phyloP scores from a whole-genome alignment of 2,113 vertebrate genomes.

The Tinamus guttatus region DNA sequence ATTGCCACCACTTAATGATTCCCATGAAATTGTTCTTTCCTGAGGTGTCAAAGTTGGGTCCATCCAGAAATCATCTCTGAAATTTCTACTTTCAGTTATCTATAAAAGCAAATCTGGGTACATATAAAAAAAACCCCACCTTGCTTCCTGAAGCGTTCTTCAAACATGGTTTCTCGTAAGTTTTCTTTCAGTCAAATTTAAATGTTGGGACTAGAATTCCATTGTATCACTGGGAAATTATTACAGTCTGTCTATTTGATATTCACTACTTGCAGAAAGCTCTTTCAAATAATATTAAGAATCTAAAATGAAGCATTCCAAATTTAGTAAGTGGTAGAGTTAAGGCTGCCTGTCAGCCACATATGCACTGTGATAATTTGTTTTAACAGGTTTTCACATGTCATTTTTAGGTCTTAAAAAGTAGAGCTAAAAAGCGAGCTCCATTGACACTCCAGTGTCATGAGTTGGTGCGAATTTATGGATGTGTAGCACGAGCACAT shows the following conservation, averaged over 20 bases:
- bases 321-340: slow-evolving; percentile 38
- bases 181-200: slow-evolving; percentile 17
- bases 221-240: slow-evolving; percentile 2
- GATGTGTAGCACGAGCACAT: not conserved
- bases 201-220: slow-evolving; percentile 31
- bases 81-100: not conserved
- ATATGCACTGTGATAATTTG: slow-evolving; percentile 24
- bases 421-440: not conserved
- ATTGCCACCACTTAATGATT: not conserved
- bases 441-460: not conserved
- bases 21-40: not conserved
- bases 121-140: not conserved
- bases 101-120: not conserved
- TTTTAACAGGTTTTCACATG: slow-evolving; percentile 34
- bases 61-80: not conserved
- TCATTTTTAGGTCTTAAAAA: slow-evolving; percentile 33
- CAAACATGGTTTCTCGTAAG: not conserved
- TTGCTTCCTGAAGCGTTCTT: not conserved
- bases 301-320: not conserved
- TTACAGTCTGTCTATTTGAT: slow-evolving; percentile 30
- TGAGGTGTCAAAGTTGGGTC: not conserved
- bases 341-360: slow-evolving; percentile 31
- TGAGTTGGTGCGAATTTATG: not conserved
- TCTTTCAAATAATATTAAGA: slow-evolving; percentile 49
- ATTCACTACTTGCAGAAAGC: slow-evolving; percentile 57